Evolutionary conservation across 2,113 vertebrate genomes (phyloP), one percentile per base, ranked within the genome.

Genomic region (Ginglymostoma cirratum): DNA sequence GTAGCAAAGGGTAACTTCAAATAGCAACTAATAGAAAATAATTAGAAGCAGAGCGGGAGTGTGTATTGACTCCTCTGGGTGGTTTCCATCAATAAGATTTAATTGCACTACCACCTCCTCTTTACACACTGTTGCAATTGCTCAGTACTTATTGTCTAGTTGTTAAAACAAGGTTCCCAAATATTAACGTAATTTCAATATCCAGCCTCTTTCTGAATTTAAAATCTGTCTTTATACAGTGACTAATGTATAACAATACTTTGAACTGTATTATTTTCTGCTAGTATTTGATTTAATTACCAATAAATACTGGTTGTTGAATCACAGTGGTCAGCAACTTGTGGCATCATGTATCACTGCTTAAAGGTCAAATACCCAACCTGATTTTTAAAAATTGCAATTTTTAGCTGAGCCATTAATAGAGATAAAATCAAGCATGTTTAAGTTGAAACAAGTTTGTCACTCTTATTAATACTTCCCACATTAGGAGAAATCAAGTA

Each of bases 241-340:
- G 42, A 95, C 72, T 70, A 95, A 95, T n/a, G 34, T 45, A 95
- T 48, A 95, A 48, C 67, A 95, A 95, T 95, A 52, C 23, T 30
- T 42, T 19, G 67, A 48, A 93, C 61, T 21, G 17, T 67, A 66
- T 93, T 45, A 67, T 93, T 93, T 93, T 93, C 89, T 66, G 61
- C 38, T 38, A 15, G 30, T 48, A 30, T 70, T 72, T 76, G 23
- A 72, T 95, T 65, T 76, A 95, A 72, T 76, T 95, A 45, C 52
- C 24, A 94, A 69, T 94, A 67, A 45, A 27, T 52, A 24, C 94
- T 70, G 4, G 42, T 72, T 72, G 27, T 70, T 72, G 23, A 70
- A 72, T 95, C 72, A 14, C 67, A 34, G 42, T 72, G 94, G 69
- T 52, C 67, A 95, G 94, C 70, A 6, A 27, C 42, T 24, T 30